A percentile compares a stretch with the other conserved stretches of the same genome.
Conservation (phyloP, 2,888 invertebrate species). For the Ptycholaimellus sp. region DNA sequence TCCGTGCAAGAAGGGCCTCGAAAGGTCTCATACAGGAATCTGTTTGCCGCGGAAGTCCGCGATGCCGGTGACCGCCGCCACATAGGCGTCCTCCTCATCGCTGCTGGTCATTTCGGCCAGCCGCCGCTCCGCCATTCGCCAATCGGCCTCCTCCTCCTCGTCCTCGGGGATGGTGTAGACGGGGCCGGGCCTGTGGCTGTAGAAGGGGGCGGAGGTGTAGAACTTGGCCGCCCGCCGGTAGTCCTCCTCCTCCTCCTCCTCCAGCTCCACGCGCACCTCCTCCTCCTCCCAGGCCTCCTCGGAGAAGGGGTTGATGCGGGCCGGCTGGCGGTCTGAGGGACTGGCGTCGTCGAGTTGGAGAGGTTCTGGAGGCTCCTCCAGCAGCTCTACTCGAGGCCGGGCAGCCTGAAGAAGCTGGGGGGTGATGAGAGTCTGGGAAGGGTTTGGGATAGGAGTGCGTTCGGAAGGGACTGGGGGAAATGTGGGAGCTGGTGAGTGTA, state of each 20-base stretch:
- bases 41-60: too few relatives aligned
- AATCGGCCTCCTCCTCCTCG: conserved; percentile 19
- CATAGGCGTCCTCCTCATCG: conserved; percentile 1
- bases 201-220: conserved; percentile 6
- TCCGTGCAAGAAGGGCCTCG: too few relatives aligned
- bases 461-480: too few relatives aligned
- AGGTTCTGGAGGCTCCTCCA: background rate
- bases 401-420: too few relatives aligned
- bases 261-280: background rate
- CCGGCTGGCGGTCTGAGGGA: background rate
- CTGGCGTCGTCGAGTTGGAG: background rate
- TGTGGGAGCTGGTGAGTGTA: too few relatives aligned
- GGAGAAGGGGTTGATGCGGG: background rate
- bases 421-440: too few relatives aligned
- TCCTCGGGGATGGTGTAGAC: conserved; percentile 26
- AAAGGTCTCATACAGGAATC: too few relatives aligned
- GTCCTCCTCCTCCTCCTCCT: conserved; percentile 5
- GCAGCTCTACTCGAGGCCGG: too few relatives aligned
- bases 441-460: too few relatives aligned
- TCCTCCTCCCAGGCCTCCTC: background rate
- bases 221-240: conserved; percentile 4
- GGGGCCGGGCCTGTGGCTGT: conserved; percentile 18
- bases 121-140: too few relatives aligned
- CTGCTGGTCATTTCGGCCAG: too few relatives aligned
- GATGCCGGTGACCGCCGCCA: background rate